Evolutionary conservation across 2,113 vertebrate genomes (phyloP), one percentile per base, ranked within the genome.

Genomic region (Orcinus orca): DNA sequence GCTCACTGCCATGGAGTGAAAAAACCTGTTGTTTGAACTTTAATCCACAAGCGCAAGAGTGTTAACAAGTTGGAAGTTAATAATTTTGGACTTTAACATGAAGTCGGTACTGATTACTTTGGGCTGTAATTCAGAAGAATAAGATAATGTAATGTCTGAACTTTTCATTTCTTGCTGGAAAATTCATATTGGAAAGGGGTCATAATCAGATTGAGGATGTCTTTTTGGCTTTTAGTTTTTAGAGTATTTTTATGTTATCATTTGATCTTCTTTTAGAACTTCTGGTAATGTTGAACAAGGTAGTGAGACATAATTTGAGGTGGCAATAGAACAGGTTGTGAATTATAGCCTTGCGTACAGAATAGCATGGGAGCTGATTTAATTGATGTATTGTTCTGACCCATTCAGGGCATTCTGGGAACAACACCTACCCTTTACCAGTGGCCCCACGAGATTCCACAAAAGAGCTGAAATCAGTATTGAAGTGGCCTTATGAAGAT

Each of bases 21-120:
- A 63, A 89, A 70, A 55, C 31, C 55, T 91, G 62, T 62, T 82
- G 79, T 96, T 96, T 97, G 95, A 97, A 94, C 88, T 92, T 87
- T 47, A 90, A 44, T 74, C 87, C 60, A 82, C 31, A 71, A 60
- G 65, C 29, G 14, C 73, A 60, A 82, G 76, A 91, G 36, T 87
- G 67, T 80, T 94, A 77, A 77, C 74, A 94, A 0, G 74, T 63
- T 92, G 73, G 55, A 62, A 18, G 6, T 77, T 71, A 81, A 79
- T 93, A 60, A 95, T 87, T 96, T 63, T 90, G 53, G 58, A 94
- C 89, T 97, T 97, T 84, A 86, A 89, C 79, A 83, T 18, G 9
- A 85, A 58, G 83, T 93, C 96, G 47, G 17, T 36, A 76, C 71
- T 68, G 47, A 93, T 92, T 95, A 82, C 55, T 83, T 92, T 89